A percentile compares a stretch with the other conserved stretches of the same genome.
phyloP scores from a whole-genome alignment of 2,888 invertebrate species.

The Erynnis tages region DNA sequence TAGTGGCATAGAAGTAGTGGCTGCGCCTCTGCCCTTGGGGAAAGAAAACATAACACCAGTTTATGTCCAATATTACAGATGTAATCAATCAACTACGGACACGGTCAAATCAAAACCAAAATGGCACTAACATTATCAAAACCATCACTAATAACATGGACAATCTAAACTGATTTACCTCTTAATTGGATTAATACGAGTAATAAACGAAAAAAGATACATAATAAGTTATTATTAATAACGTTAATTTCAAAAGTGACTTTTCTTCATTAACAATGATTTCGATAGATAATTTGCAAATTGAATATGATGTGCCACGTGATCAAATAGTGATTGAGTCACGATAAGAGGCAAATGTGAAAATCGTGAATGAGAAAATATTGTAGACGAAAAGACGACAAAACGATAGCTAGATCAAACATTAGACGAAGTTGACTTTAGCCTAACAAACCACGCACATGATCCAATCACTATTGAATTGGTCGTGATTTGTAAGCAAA shows the following conservation, averaged over 20 bases:
- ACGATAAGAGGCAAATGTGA: slow-evolving; percentile 8
- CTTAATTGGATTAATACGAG: not conserved
- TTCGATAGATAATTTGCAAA: too few relatives aligned
- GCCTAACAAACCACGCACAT: slow-evolving; percentile 17
- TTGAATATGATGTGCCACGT: slow-evolving; percentile 32
- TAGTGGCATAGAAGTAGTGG: slow-evolving; percentile 26
- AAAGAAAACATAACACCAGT: slow-evolving; percentile 65
- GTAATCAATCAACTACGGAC: slow-evolving; percentile 26
- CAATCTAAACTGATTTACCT: too few relatives aligned
- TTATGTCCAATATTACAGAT: slow-evolving; percentile 42
- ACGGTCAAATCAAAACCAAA: slow-evolving; percentile 34
- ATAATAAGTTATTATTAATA: too few relatives aligned
- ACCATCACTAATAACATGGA: too few relatives aligned
- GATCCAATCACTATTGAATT: slow-evolving; percentile 43
- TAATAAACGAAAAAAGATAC: too few relatives aligned
- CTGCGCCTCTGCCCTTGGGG: slow-evolving; percentile 56
- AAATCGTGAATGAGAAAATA: not conserved
- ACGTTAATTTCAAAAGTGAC: too few relatives aligned
- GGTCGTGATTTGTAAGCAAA: slow-evolving; percentile 38
- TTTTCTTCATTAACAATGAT: too few relatives aligned
- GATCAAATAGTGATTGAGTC: slow-evolving; percentile 31
- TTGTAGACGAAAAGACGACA: slow-evolving; percentile 6
- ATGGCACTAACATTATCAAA: slow-evolving; percentile 43
- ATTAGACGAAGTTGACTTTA: not conserved
- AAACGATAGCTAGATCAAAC: slow-evolving; percentile 7